These are phyloP conservation scores for Halictus quadricinctus DNA, from an alignment of 2,888 invertebrate species.

Conservation along the genomic window DNA sequence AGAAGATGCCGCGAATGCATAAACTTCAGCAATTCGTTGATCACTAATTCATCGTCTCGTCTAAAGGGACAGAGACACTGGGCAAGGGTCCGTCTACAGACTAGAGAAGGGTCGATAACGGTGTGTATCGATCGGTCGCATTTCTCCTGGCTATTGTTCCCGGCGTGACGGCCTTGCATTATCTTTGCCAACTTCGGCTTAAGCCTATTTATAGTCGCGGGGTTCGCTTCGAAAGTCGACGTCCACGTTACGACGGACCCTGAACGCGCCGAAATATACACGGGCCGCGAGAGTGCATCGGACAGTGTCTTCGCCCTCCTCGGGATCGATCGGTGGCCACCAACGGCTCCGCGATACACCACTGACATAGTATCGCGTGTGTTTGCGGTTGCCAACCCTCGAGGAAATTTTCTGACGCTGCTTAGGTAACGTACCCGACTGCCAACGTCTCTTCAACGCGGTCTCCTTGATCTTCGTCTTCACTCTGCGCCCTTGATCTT, in stretches of 20 bases:
- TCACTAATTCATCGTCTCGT: neutral
- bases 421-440: conserved; percentile 1
- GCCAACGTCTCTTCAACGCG: neutral
- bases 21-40: neutral
- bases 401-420: neutral
- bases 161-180: conserved; percentile 56
- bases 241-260: conserved; percentile 36
- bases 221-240: conserved; percentile 51
- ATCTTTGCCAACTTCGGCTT: conserved; percentile 55
- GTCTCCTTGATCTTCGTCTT: neutral
- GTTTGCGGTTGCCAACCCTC: neutral
- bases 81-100: neutral
- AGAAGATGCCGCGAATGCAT: neutral
- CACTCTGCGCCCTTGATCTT: neutral
- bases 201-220: conserved; percentile 58
- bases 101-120: conserved; percentile 1
- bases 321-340: conserved; percentile 30
- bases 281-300: conserved; percentile 47
- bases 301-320: conserved; percentile 59
- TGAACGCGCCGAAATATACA: conserved; percentile 40
- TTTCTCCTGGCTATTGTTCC: conserved; percentile 57
- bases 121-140: conserved; percentile 14
- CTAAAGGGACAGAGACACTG: neutral
- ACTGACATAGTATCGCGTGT: neutral
- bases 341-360: conserved; percentile 23